Base-by-base conservation (phyloP, 2,113 vertebrate genomes). In the Gnathonemus longibarbis region DNA sequence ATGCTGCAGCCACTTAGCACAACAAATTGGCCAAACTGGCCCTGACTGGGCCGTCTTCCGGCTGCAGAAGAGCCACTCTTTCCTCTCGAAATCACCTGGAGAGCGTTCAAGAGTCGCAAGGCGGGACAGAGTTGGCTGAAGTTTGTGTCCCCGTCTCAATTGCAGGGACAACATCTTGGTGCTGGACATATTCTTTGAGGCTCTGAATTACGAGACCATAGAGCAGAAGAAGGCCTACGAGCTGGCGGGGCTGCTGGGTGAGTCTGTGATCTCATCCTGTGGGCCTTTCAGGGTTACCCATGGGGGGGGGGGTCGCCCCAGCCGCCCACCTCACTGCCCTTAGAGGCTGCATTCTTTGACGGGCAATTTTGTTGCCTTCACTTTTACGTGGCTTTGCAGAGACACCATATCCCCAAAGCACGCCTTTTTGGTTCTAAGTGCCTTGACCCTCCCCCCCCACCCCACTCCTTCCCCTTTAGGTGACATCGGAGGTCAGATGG, bases 141-240 rank as follows among this genome's bases (percentile, higher is more conserved):
- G 35, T 50, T 58, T 19, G 85, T 85, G n/a, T 46, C 45, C 90
- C 85, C 89, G 94, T 85, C 85, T 85, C 94, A 94, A 89, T 77
- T 74, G 0, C 96, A 99, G 98, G 92, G 98, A 99, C 94, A 99
- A 99, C 95, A 98, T 99, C 95, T 93, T 99, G 95, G 98, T 99
- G 91, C 95, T 99, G 95, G 98, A 99, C 92, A 99, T 99, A 94
- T 99, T 96, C 95, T 99, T 99, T 24, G 98, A 99, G 93, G 98
- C 98, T 0, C 95, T 99, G 91, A 99, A 99, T 96, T 99, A 99
- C 0, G 98, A 99, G 95, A 99, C 97, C 4, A 99, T 99, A 0
- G 98, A 99, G 93, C 98, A 99, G 96, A 99, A 99, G 96, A 99
- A 99, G 93, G 98, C 98, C 9, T 99, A 99, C 0, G 98, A 99